Percentiles rank a stretch among this genome's conserved stretches.
Evolutionary conservation across 92 coral and sea anemone species (phyloP).

Genomic region (Nematostella vectensis): DNA sequence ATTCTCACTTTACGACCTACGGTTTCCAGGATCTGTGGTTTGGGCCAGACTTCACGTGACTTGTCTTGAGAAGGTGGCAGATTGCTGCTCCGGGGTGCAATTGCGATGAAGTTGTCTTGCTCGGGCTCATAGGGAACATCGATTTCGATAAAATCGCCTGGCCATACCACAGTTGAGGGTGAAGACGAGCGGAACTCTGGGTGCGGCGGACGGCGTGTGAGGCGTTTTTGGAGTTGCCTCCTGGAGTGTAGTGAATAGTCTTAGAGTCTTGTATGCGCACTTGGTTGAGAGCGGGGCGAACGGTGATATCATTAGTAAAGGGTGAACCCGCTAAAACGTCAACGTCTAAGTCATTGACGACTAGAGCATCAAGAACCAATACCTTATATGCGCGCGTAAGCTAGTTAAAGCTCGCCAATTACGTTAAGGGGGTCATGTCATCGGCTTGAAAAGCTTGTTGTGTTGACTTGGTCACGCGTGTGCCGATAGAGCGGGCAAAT

Average conservation of each 20-base stretch:
- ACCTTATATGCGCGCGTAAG: slow-evolving; percentile 23
- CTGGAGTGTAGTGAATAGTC: slow-evolving; percentile 12
- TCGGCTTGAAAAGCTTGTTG: slow-evolving; percentile 41
- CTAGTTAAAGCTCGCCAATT: slow-evolving; percentile 28
- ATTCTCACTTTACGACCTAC: slow-evolving; percentile 34
- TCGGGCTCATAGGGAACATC: slow-evolving; percentile 32
- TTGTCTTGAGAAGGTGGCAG: slow-evolving; percentile 2
- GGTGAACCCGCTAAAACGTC: slow-evolving; percentile 56
- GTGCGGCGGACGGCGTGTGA: slow-evolving; percentile 16
- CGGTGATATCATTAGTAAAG: slow-evolving; percentile 42
- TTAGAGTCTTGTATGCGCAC: slow-evolving; percentile 35
- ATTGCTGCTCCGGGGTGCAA: slow-evolving; percentile 33
- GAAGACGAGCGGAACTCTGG: slow-evolving; percentile 25
- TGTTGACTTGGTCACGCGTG: slow-evolving; percentile 13
- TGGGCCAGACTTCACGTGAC: slow-evolving; percentile 32
- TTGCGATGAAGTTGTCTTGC: slow-evolving; percentile 19
- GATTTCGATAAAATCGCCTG: slow-evolving; percentile 49
- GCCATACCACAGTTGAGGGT: slow-evolving; percentile 38
- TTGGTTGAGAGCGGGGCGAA: slow-evolving; percentile 40
- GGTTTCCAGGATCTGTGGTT: slow-evolving; percentile 35
- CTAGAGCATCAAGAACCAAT: slow-evolving; percentile 35
- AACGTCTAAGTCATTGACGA: slow-evolving; percentile 32
- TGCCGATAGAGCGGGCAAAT: slow-evolving; percentile 23
- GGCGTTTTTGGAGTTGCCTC: background rate
- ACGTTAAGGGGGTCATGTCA: slow-evolving; percentile 30